A percentile compares a stretch with the other conserved stretches of the same genome.
Evolutionary conservation across 2,888 invertebrate species (phyloP).

Genomic region (Dendrolimus houi): DNA sequence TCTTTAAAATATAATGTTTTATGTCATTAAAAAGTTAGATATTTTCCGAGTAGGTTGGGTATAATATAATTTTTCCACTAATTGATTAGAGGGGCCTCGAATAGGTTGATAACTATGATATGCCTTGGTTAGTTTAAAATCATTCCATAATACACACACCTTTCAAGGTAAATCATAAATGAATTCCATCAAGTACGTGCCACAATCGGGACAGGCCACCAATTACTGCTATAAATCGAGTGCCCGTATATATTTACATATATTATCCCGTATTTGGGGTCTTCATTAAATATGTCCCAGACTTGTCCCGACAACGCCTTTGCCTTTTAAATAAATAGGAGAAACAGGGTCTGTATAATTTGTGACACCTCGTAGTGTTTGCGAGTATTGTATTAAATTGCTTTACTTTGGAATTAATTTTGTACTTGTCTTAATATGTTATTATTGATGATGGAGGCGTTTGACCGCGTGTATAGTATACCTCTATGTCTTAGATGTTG

Average conservation of each 20-base stretch:
- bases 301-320: constrained; percentile 10
- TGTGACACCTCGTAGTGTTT: not conserved
- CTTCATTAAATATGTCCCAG: constrained; percentile 38
- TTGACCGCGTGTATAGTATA: too few species aligned
- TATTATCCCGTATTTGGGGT: constrained; percentile 31
- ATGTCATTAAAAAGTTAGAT: too few species aligned
- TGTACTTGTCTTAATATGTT: too few species aligned
- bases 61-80: too few species aligned
- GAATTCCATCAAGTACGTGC: constrained; percentile 19
- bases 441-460: too few species aligned
- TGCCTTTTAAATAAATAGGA: constrained; percentile 21
- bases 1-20: too few species aligned
- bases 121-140: too few species aligned
- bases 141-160: not conserved
- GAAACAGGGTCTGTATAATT: constrained; percentile 6
- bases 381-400: not conserved
- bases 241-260: constrained; percentile 38
- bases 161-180: constrained; percentile 14
- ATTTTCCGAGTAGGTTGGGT: too few species aligned
- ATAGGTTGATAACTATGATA: too few species aligned
- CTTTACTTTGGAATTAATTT: too few species aligned
- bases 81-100: too few species aligned
- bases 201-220: constrained; percentile 18
- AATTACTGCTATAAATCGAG: constrained; percentile 28
- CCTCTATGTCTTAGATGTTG: too few species aligned